Base-by-base conservation (phyloP, 2,888 invertebrate genomes). In the Carcina quercana region DNA sequence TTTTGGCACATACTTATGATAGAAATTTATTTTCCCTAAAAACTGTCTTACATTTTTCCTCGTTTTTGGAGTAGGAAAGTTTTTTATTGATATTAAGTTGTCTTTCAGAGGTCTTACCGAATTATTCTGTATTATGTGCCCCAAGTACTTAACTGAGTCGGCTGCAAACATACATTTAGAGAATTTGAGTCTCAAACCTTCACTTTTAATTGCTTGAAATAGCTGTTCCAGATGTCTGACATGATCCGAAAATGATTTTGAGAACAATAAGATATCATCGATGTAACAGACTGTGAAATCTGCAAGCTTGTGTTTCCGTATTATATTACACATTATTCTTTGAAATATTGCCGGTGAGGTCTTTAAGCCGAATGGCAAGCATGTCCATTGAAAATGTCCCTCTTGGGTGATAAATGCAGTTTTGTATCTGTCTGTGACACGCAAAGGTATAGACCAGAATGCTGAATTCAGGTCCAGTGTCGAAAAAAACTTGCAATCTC, bases 391-490 rank as follows among this genome's bases (percentile, higher is more conserved):
- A 12, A 25, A 35, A 30, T 35, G 35, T 13, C 29, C 20, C 19
- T 28, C 28, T 19, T 28, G 28, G n/a, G 28, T 28, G 3, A 21
- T 19, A 25, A 28, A 24, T 20, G 28, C 53, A 4, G 45, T 49
- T 35, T 59, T 58, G n/a, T 43, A 13, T 42, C 45, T 53, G 36
- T 57, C 55, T 38, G 45, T 30, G 30, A 50, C 38, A 32, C 40
- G 37, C 19, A 58, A 32, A 8, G 54, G 54, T 17, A 58, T 59
- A 11, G 57, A 59, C 59, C 61, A 59, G 38, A 60, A 60, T 8
- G 57, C 60, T 13, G 54, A 57, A 35, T 60, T 61, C 33, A 59
- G 48, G 33, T 59, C 59, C 0, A 59, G 26, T 24, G 46, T 47
- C 5, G 53, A 34, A 25, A 53, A 56, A 35, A 30, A 53, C 14